Conservation (phyloP, 2,888 invertebrate genomes). For the Tenodera sinensis region DNA sequence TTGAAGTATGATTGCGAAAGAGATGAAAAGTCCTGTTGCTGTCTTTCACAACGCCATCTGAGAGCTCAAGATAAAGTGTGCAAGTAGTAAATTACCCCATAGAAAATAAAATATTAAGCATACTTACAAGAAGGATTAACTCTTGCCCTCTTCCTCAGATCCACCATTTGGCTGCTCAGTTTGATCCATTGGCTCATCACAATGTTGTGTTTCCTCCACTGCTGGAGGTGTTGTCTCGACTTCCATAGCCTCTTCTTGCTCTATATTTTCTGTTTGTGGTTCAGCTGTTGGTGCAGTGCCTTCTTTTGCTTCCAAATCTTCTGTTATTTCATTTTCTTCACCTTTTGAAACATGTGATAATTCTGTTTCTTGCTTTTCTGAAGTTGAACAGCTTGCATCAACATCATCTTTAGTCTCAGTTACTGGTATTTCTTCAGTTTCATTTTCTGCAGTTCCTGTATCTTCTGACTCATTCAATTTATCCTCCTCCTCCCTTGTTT, state of each 20-base stretch:
- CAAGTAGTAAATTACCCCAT: no score
- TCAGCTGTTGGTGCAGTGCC: slow-evolving; percentile 35
- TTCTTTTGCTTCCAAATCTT: slow-evolving; percentile 34
- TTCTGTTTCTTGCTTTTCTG: not conserved
- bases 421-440: not conserved
- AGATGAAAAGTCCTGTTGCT: no score
- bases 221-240: slow-evolving; percentile 22
- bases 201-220: slow-evolving; percentile 27
- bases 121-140: slow-evolving; percentile 14
- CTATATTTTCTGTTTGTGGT: slow-evolving; percentile 29
- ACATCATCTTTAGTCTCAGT: not conserved
- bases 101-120: not conserved
- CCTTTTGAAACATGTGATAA: slow-evolving; percentile 12
- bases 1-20: no score
- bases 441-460: not conserved
- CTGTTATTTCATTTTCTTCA: slow-evolving; percentile 16
- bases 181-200: slow-evolving; percentile 34
- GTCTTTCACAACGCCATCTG: no score
- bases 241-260: slow-evolving; percentile 33
- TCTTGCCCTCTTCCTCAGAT: slow-evolving; percentile 26
- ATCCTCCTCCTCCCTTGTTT: not conserved
- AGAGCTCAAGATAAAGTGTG: no score
- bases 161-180: slow-evolving; percentile 25
- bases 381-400: not conserved
- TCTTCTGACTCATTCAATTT: not conserved